Evolutionary conservation across 2,113 vertebrate species (phyloP).

Genomic region (Orientallactaga bullata): DNA sequence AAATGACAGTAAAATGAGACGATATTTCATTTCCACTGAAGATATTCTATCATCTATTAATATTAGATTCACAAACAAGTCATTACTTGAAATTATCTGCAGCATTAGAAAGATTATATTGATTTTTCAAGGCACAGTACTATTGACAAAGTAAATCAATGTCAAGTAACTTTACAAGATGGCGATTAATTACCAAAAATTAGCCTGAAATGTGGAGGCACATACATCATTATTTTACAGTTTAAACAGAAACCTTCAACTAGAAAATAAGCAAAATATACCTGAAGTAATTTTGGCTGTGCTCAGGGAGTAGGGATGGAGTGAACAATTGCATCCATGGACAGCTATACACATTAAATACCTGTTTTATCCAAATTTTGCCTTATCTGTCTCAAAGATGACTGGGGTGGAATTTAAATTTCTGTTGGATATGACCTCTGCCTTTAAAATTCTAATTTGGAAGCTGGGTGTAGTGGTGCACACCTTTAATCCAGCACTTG

Average conservation of each 20-base stretch:
- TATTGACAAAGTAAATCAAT: conserved; percentile 84
- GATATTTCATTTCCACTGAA: not conserved
- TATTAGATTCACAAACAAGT: conserved; percentile 60
- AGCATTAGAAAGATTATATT: conserved; percentile 70
- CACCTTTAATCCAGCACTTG: no score
- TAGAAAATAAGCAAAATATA: conserved; percentile 42
- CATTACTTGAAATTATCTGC: conserved; percentile 54
- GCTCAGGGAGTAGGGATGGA: not conserved
- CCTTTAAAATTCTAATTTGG: no score
- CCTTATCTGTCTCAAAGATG: not conserved
- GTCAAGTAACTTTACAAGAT: conserved; percentile 82
- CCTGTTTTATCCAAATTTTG: conserved; percentile 44
- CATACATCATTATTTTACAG: conserved; percentile 19
- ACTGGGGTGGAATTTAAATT: conserved; percentile 22
- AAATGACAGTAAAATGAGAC: conserved; percentile 20
- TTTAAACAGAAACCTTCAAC: conserved; percentile 17
- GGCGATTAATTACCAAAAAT: conserved; percentile 70
- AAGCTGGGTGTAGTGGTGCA: no score
- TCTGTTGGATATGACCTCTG: conserved; percentile 37
- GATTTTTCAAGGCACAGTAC: conserved; percentile 80
- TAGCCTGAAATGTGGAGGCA: conserved; percentile 48
- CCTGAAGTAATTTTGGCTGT: not conserved
- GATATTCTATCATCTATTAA: conserved; percentile 41
- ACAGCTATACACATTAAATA: conserved; percentile 19
- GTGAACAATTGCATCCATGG: not conserved